Base-by-base conservation (phyloP, 2,888 invertebrate genomes). In the Chelonus formosanus region DNA sequence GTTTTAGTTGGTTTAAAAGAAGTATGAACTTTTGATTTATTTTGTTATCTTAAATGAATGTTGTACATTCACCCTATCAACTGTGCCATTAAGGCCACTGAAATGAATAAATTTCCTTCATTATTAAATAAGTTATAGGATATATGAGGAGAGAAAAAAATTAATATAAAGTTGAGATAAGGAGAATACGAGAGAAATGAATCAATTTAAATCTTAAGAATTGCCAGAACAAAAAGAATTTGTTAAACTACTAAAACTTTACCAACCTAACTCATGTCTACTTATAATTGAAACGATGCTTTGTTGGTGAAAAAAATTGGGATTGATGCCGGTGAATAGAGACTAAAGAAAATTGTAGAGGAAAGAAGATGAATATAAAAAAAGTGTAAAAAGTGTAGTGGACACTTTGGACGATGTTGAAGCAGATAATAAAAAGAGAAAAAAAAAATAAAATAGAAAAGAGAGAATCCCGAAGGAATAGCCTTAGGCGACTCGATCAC, bases 391-490 rank as follows among this genome's bases (percentile, higher is more conserved):
- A 57, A 57, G 45, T 44, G 43, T 44, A 58, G 45, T 54, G 53
- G 53, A 59, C 44, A 53, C 45, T 64, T 53, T 55, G 63, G 45
- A 10, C 48, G 45, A 53, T 40, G 44, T 34, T 4, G 34, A 57
- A 50, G 5, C 53, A 66, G 67, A 66, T 59, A 69, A 63, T 64
- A 56, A 57, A 65, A 63, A 44, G 35, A 53, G 40, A 62, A 50
- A 47, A 67, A 52, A 57, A 31, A 53, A 35, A 64, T 45, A 58
- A 47, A 58, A 56, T 54, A 35, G 44, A 61, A 50, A 56, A 32
- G 43, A 71, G 68, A 71, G 70, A 75, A 74, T 76, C 75, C 75
- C 71, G 73, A 74, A 75, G 76, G 76, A 71, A 71, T 68, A 54
- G 65, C 68, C 72, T 62, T 65, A 68, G 70, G 70, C 70, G 65